A percentile compares a stretch with the other conserved stretches of the same genome.
phyloP scores from a whole-genome alignment of 2,797 vertebrate genomes.

The Mareca penelope region DNA sequence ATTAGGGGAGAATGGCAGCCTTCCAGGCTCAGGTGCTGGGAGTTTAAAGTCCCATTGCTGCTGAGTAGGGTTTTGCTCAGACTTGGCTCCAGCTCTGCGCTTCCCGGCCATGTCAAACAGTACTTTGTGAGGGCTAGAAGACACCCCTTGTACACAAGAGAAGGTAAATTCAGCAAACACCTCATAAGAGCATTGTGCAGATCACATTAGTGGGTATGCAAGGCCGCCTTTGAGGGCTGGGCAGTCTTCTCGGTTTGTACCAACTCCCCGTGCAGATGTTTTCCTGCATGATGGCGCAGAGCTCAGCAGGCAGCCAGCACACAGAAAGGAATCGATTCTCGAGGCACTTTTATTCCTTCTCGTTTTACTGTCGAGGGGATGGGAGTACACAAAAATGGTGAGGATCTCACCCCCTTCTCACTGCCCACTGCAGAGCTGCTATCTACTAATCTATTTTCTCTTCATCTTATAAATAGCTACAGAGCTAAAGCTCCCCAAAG shows the following conservation, averaged over 20 bases:
- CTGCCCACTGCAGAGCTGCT: background rate
- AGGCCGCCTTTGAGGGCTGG: background rate
- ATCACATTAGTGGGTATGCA: background rate
- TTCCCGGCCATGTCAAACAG: background rate
- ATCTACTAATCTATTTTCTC: background rate
- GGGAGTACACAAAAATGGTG: background rate
- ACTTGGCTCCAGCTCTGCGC: background rate
- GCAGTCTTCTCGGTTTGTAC: background rate
- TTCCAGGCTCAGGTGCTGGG: constrained; percentile 32
- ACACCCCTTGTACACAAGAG: background rate
- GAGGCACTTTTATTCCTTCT: constrained; percentile 9
- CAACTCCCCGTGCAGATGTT: background rate
- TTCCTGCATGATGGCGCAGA: background rate
- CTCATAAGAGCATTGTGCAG: background rate
- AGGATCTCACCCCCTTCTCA: background rate
- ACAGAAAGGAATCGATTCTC: background rate
- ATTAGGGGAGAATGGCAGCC: background rate
- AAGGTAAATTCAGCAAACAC: background rate
- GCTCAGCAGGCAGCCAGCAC: background rate
- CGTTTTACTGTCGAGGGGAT: constrained; percentile 1
- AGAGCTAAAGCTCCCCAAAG: background rate
- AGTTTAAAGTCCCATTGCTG: background rate
- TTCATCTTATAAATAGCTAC: background rate
- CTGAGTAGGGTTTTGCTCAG: constrained; percentile 8
- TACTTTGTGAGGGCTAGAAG: background rate